These are phyloP conservation scores for Elymnias hypermnestra DNA, from an alignment of 1,140 invertebrate species.

Conservation along the genomic window DNA sequence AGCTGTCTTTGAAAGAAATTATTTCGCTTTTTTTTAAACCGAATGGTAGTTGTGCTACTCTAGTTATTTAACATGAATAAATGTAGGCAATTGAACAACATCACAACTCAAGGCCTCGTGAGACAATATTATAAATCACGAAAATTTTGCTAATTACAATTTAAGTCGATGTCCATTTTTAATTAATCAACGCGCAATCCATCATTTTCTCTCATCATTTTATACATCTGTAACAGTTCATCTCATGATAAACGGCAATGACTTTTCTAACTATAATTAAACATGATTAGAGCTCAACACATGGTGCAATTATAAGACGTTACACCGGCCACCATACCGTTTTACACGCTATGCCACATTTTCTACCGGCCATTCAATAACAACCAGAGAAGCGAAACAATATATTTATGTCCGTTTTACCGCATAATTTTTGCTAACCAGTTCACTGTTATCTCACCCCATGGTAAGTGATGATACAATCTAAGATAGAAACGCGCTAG, in stretches of 20 bases:
- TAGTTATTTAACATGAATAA: too few relatives aligned
- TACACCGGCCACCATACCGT: conserved; percentile 49
- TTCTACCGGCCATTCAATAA: conserved; percentile 58
- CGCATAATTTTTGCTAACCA: background rate
- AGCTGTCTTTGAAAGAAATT: too few relatives aligned
- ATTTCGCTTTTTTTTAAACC: too few relatives aligned
- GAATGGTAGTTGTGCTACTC: too few relatives aligned
- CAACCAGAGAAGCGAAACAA: conserved; percentile 44
- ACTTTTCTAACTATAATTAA: conserved; percentile 68
- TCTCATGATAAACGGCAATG: conserved; percentile 72
- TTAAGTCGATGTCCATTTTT: too few relatives aligned
- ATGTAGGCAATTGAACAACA: too few relatives aligned
- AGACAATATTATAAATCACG: too few relatives aligned
- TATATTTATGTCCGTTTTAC: background rate
- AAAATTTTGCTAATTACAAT: too few relatives aligned
- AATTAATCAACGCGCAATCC: too few relatives aligned
- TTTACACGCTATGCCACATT: conserved; percentile 60
- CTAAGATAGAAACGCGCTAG: too few relatives aligned
- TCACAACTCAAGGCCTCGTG: too few relatives aligned
- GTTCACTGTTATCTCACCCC: background rate
- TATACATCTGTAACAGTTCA: conserved; percentile 67
- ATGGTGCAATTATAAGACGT: conserved; percentile 68
- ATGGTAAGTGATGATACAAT: too few relatives aligned
- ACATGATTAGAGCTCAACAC: conserved; percentile 71
- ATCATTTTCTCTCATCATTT: conserved; percentile 43